Conservation (phyloP, 1,140 invertebrate species). For the Bombyx mandarina region DNA sequence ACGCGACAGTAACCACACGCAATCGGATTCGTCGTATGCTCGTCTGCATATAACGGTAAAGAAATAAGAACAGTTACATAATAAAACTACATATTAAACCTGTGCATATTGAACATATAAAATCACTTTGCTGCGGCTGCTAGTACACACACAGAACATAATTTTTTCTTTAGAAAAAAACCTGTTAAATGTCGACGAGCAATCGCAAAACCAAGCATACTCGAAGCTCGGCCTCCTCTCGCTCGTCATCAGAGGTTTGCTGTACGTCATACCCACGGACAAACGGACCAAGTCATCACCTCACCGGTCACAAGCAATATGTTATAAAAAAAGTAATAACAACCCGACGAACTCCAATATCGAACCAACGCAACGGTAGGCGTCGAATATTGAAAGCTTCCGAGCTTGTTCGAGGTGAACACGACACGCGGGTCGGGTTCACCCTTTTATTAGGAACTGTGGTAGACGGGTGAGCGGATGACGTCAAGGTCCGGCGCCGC, state of each 20-base stretch:
- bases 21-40: too few species aligned
- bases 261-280: constrained; percentile 39
- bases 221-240: constrained; percentile 41
- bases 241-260: constrained; percentile 34
- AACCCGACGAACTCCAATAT: constrained; percentile 3
- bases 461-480: constrained; percentile 24
- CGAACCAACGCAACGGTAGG: constrained; percentile 10
- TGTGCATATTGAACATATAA: not conserved
- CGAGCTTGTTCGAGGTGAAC: constrained; percentile 23
- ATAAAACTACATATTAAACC: not conserved
- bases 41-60: too few species aligned
- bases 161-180: too few species aligned
- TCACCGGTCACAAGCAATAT: constrained; percentile 3
- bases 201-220: constrained; percentile 50
- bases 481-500: constrained; percentile 49
- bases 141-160: too few species aligned
- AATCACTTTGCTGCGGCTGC: not conserved
- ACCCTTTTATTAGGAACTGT: constrained; percentile 15
- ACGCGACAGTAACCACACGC: too few species aligned
- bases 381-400: constrained; percentile 8
- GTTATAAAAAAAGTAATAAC: constrained; percentile 2
- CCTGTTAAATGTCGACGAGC: constrained; percentile 34
- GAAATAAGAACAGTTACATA: too few species aligned
- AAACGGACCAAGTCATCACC: constrained; percentile 26
- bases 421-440: constrained; percentile 25